A percentile compares a stretch with the other conserved stretches of the same genome.
Conservation (phyloP, 2,797 vertebrate genomes). For the Artibeus lituratus region DNA sequence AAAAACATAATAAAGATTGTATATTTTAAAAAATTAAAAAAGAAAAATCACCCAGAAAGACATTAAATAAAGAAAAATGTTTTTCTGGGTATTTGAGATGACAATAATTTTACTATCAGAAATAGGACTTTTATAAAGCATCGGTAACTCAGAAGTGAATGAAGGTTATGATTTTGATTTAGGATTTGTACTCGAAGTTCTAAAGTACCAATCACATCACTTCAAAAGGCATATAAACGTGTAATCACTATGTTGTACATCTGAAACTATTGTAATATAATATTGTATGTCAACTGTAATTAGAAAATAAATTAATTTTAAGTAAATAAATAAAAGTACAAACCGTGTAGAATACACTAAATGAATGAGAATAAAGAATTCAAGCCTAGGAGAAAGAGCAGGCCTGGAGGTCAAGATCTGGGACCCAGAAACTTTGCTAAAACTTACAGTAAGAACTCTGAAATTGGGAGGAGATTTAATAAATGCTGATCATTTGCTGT, state of each 20-base stretch:
- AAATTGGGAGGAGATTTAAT: not conserved
- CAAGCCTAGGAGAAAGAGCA: not conserved
- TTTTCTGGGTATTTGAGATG: not conserved
- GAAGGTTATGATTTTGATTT: conserved; percentile 12
- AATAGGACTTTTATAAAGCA: not conserved
- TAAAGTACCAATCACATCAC: not conserved
- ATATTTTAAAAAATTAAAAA: too few relatives aligned
- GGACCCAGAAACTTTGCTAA: not conserved
- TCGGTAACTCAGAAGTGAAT: not conserved
- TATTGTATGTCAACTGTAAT: not conserved
- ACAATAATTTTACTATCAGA: not conserved
- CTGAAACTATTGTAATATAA: not conserved
- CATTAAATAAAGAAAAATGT: too few relatives aligned
- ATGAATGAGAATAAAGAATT: not conserved
- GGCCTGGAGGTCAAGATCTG: not conserved
- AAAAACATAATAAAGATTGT: too few relatives aligned
- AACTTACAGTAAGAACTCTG: not conserved
- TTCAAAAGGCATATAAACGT: not conserved
- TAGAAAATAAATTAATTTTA: not conserved
- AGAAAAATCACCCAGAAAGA: too few relatives aligned
- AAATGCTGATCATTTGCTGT: not conserved
- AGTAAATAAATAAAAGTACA: not conserved
- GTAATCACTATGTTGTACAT: not conserved
- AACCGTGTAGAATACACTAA: not conserved
- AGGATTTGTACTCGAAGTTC: not conserved